These are phyloP conservation scores for Drosophila equinoxialis DNA, from an alignment of 1,140 invertebrate species.

Conservation along the genomic window DNA sequence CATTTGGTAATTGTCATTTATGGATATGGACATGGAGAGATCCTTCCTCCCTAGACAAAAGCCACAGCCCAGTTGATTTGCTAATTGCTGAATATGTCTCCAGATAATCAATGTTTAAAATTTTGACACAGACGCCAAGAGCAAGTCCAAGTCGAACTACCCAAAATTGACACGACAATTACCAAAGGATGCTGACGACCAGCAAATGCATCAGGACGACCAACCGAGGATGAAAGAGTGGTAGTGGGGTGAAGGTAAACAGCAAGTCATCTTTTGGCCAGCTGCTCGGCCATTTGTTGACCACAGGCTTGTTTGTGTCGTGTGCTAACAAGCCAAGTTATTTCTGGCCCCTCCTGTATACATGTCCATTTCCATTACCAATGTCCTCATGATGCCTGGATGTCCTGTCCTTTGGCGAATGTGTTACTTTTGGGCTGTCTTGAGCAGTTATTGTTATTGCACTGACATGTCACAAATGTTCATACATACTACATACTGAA, in stretches of 20 bases:
- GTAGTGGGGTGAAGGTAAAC: too few relatives aligned
- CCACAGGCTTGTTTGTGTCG: slow-evolving; percentile 76
- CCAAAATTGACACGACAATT: slow-evolving; percentile 78
- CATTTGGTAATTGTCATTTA: slow-evolving; percentile 78
- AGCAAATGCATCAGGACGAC: slow-evolving; percentile 2
- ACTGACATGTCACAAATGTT: slow-evolving; percentile 60
- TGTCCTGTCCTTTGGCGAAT: slow-evolving; percentile 45
- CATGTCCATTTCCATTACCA: slow-evolving; percentile 46
- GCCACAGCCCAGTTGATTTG: slow-evolving; percentile 80
- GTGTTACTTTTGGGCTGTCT: slow-evolving; percentile 81
- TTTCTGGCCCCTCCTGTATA: slow-evolving; percentile 10
- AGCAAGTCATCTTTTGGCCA: slow-evolving; percentile 24
- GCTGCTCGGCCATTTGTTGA: slow-evolving; percentile 72
- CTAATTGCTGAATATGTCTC: slow-evolving; percentile 83
- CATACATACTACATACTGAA: slow-evolving; percentile 34
- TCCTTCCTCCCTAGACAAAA: slow-evolving; percentile 11
- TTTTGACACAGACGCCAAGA: slow-evolving; percentile 64
- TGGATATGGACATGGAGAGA: slow-evolving; percentile 21
- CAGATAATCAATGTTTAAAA: slow-evolving; percentile 83
- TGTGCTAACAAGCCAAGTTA: slow-evolving; percentile 75
- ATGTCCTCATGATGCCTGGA: slow-evolving; percentile 21
- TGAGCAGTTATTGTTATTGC: slow-evolving; percentile 78
- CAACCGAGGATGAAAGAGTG: background rate
- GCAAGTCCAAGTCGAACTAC: slow-evolving; percentile 41
- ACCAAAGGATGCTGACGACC: slow-evolving; percentile 27